Base-by-base conservation (phyloP, 2,888 invertebrate genomes). In the Erebia epiphron region DNA sequence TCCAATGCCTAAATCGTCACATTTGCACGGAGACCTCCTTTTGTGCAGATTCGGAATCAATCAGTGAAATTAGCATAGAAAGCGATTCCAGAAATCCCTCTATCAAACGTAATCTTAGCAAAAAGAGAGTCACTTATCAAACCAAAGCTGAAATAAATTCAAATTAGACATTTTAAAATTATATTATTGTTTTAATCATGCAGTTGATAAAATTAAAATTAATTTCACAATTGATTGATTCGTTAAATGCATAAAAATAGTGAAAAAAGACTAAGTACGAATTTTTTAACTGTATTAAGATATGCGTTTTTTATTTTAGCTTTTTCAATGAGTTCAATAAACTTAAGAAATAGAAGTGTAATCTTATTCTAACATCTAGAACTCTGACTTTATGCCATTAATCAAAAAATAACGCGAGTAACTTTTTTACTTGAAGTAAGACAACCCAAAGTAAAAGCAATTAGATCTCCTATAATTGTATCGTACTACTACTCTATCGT, bases 121-220 rank as follows among this genome's bases (percentile, higher is more conserved):
- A 88, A 71, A 90, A 88, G 75, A 86, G 82, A 78, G 92, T 92
- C 64, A 90, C 92, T 10, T 92, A 92, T 78, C 90, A 91, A 88
- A 79, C 79, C 71, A 82, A 81, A 79, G 83, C 83, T 18, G 83
- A 83, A 80, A 89, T 92, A 80, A 86, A 83, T 80, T 82, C 86
- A 71, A 84, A 78, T 72, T 84, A 85, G 52, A 18, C 5, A 7
- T 35, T 2, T 35, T 0, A 35, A 35, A 5, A 35, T 35, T 35
- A 35, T 35, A 35, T 7, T 35, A 35, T 35, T 7, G 35, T 35
- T 35, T 35, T 35, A 35, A 35, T 35, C 7, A 35, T 35, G 35
- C 35, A 35, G 35, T 35, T 35, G 35, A 35, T 35, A 35, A 35
- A 35, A 7, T 35, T 35, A 35, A 35, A 35, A 35, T 35, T 35